phyloP scores from a whole-genome alignment of 2,888 invertebrate species.

The Chaetoderma sp. region DNA sequence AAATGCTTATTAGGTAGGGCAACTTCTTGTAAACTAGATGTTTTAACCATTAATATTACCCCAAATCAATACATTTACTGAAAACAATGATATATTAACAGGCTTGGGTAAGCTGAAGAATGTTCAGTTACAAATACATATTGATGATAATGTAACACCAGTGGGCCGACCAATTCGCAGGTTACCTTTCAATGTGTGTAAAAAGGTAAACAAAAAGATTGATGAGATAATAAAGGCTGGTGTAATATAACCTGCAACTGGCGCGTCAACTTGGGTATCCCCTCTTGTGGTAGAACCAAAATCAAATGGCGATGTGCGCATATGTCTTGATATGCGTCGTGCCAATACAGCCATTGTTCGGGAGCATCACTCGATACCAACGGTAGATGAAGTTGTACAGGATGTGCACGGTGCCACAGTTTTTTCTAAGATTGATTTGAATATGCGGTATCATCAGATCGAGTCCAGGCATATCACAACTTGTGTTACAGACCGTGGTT shows the following conservation, averaged over 20 bases:
- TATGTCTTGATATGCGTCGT: too few relatives aligned
- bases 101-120: too few relatives aligned
- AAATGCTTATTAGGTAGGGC: too few relatives aligned
- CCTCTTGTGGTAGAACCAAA: too few relatives aligned
- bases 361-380: slow-evolving; percentile 16
- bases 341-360: slow-evolving; percentile 5
- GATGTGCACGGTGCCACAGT: slow-evolving; percentile 11
- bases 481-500: slow-evolving; percentile 10
- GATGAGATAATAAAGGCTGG: slow-evolving; percentile 3
- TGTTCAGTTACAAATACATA: neutral
- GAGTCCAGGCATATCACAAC: slow-evolving; percentile 2
- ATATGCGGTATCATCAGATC: neutral
- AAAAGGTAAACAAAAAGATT: slow-evolving; percentile 9
- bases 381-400: slow-evolving; percentile 15
- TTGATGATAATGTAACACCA: neutral
- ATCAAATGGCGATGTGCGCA: neutral
- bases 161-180: neutral
- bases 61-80: too few relatives aligned
- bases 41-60: too few relatives aligned
- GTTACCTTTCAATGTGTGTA: neutral
- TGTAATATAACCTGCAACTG: neutral
- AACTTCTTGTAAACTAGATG: too few relatives aligned
- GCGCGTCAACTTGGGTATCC: slow-evolving; percentile 1
- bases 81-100: too few relatives aligned
- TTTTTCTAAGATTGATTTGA: slow-evolving; percentile 18